phyloP scores from a whole-genome alignment of 2,113 vertebrate genomes.

The Tichodroma muraria region DNA sequence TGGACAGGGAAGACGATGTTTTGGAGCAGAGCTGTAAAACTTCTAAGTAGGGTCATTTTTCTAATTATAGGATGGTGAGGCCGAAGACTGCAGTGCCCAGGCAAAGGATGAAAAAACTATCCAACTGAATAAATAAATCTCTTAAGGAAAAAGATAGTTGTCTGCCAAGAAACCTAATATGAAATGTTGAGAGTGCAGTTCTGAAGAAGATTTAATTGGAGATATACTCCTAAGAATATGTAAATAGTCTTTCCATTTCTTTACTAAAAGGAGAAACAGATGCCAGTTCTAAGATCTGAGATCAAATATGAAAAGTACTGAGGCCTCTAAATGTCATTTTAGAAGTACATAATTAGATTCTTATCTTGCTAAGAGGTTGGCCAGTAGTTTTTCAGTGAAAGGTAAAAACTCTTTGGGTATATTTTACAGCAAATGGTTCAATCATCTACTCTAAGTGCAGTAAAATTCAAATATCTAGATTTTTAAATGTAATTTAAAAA shows the following conservation, averaged over 20 bases:
- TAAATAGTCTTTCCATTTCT: slow-evolving; percentile 76
- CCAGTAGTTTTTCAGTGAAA: background rate
- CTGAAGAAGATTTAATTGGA: slow-evolving; percentile 74
- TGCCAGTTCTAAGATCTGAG: slow-evolving; percentile 60
- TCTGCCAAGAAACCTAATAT: slow-evolving; percentile 75
- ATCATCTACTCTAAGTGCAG: background rate
- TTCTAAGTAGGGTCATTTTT: slow-evolving; percentile 53
- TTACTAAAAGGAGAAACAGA: slow-evolving; percentile 77
- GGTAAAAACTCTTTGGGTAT: background rate
- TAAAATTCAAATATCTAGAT: background rate
- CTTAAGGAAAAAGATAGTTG: slow-evolving; percentile 65
- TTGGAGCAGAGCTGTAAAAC: slow-evolving; percentile 22
- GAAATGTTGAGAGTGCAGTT: slow-evolving; percentile 62
- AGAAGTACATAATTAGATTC: slow-evolving; percentile 67
- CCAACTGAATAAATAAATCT: slow-evolving; percentile 75
- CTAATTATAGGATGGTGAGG: slow-evolving; percentile 58
- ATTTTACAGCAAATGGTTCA: background rate
- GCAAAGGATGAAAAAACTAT: slow-evolving; percentile 63
- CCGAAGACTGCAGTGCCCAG: slow-evolving; percentile 52
- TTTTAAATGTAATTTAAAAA: background rate
- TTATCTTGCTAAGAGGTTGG: slow-evolving; percentile 57
- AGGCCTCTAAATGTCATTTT: slow-evolving; percentile 65
- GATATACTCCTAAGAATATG: slow-evolving; percentile 73
- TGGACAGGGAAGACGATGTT: background rate
- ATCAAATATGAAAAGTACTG: slow-evolving; percentile 70